Conservation (phyloP, 2,113 vertebrate genomes). For the Anguilla japonica region DNA sequence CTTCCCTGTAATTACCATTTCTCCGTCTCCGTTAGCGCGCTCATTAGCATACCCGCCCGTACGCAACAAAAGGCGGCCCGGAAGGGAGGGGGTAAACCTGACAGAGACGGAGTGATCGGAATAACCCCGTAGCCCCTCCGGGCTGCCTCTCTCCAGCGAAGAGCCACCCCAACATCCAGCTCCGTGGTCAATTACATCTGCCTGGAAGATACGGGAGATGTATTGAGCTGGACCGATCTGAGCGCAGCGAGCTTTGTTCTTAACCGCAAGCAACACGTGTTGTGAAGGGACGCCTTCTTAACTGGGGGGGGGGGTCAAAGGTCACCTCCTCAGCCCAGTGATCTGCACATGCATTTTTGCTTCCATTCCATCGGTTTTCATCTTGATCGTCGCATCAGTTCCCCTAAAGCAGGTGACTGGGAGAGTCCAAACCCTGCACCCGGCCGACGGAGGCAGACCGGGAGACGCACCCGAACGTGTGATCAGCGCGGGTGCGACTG, state of each 20-base stretch:
- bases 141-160: background rate
- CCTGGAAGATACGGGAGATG: background rate
- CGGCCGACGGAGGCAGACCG: background rate
- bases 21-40: slow-evolving; percentile 13
- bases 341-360: background rate
- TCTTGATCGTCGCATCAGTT: background rate
- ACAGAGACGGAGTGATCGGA: slow-evolving; percentile 21
- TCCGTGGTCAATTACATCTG: background rate
- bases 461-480: background rate
- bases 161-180: background rate
- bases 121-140: background rate
- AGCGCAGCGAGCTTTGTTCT: background rate
- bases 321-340: background rate
- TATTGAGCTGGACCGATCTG: background rate
- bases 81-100: slow-evolving; percentile 6
- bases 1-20: slow-evolving; percentile 11
- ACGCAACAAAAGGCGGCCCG: slow-evolving; percentile 18
- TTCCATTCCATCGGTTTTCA: background rate
- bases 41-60: slow-evolving; percentile 28
- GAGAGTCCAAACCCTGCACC: background rate
- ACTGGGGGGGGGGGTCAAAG: background rate
- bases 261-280: background rate
- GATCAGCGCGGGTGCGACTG: background rate
- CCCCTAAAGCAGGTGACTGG: background rate
- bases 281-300: background rate